Evolutionary conservation across 2,888 invertebrate genomes (phyloP).

Genomic region (Ariolimax columbianus): DNA sequence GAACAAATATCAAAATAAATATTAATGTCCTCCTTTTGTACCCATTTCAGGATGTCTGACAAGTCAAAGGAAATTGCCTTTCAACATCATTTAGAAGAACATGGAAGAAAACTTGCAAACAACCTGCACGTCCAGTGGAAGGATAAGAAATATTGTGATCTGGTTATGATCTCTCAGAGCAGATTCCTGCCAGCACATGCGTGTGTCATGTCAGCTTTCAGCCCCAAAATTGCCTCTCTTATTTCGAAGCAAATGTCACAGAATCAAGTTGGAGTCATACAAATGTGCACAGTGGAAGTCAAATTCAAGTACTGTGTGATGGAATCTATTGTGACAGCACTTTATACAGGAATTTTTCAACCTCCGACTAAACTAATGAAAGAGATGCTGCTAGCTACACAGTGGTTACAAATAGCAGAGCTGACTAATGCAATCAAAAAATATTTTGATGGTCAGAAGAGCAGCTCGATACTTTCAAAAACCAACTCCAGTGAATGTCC

Average conservation of each 20-base stretch:
- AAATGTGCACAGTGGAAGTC: constrained; percentile 28
- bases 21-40: not conserved
- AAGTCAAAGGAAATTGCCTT: constrained; percentile 43
- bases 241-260: not conserved
- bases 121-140: constrained; percentile 55
- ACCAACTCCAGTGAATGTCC: not conserved
- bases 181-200: constrained; percentile 52
- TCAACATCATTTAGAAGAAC: constrained; percentile 49
- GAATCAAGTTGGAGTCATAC: not conserved
- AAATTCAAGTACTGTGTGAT: constrained; percentile 39
- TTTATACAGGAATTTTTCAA: constrained; percentile 52
- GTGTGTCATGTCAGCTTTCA: constrained; percentile 55
- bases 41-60: constrained; percentile 4
- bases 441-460: not conserved
- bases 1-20: too few relatives aligned
- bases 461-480: not conserved
- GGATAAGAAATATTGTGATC: constrained; percentile 51
- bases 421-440: constrained; percentile 36
- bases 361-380: constrained; percentile 32
- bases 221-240: constrained; percentile 46
- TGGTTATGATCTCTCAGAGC: constrained; percentile 40
- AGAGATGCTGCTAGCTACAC: constrained; percentile 43
- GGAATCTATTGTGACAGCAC: constrained; percentile 41
- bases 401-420: constrained; percentile 51
- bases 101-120: constrained; percentile 49